These are phyloP conservation scores for Loris lydekkerianus DNA, from an alignment of 2,797 vertebrate genomes.

Conservation along the genomic window DNA sequence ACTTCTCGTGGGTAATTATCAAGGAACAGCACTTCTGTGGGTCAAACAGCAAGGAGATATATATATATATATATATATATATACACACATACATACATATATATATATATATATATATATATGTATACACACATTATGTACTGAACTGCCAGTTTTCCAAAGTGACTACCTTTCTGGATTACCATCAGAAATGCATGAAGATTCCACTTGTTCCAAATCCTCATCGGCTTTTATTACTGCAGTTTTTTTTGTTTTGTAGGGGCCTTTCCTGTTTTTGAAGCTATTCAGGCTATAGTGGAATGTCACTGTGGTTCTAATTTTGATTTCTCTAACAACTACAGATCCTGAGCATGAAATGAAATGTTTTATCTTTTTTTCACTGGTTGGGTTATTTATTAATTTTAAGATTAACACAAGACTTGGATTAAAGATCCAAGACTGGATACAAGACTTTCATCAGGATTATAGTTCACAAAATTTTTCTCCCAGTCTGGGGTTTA, in stretches of 20 bases:
- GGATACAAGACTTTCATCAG: background rate
- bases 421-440: too few species aligned
- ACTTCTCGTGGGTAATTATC: background rate
- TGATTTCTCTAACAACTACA: background rate
- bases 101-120: too few species aligned
- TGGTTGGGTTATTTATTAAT: background rate
- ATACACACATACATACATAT: too few species aligned
- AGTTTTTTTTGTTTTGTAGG: background rate
- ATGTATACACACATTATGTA: too few species aligned
- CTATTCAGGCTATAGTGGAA: background rate
- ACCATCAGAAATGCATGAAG: background rate
- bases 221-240: background rate
- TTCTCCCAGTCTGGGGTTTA: background rate
- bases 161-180: background rate
- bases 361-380: background rate
- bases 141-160: background rate
- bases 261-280: background rate
- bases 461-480: background rate
- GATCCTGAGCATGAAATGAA: background rate
- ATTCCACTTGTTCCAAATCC: background rate
- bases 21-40: background rate
- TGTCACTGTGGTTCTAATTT: background rate
- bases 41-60: background rate
- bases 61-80: too few species aligned
- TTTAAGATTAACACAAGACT: background rate